Conservation (phyloP, 2,797 vertebrate species). For the Sebastes diaconus region DNA sequence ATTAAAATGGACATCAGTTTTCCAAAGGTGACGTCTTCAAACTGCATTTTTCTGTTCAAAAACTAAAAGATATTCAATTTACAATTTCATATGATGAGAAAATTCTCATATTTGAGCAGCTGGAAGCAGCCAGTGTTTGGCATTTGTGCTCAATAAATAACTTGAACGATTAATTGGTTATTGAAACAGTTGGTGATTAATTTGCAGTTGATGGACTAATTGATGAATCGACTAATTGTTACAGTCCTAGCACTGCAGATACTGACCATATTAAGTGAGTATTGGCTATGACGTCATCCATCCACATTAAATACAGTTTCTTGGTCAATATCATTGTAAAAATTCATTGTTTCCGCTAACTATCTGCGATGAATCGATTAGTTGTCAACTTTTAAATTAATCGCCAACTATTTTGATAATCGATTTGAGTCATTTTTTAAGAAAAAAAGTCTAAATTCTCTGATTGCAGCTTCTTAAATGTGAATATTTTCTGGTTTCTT, state of each 20-base stretch:
- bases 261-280: neutral
- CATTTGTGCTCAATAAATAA: neutral
- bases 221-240: neutral
- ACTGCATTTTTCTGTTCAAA: no score
- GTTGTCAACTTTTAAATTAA: no score
- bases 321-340: neutral
- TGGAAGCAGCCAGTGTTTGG: neutral
- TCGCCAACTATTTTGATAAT: no score
- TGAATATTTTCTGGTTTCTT: no score
- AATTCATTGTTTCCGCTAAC: rapidly evolving
- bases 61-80: neutral
- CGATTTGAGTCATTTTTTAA: no score
- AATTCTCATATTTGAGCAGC: no score
- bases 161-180: neutral
- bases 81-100: neutral
- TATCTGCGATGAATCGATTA: no score
- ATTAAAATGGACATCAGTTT: neutral
- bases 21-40: neutral
- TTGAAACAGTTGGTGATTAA: neutral
- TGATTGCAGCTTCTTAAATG: no score
- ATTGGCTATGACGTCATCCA: neutral
- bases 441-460: no score
- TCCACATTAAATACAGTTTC: neutral
- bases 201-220: neutral
- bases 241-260: neutral